These are phyloP conservation scores for Hybos culiciformis DNA, from an alignment of 2,888 invertebrate species.

Conservation along the genomic window DNA sequence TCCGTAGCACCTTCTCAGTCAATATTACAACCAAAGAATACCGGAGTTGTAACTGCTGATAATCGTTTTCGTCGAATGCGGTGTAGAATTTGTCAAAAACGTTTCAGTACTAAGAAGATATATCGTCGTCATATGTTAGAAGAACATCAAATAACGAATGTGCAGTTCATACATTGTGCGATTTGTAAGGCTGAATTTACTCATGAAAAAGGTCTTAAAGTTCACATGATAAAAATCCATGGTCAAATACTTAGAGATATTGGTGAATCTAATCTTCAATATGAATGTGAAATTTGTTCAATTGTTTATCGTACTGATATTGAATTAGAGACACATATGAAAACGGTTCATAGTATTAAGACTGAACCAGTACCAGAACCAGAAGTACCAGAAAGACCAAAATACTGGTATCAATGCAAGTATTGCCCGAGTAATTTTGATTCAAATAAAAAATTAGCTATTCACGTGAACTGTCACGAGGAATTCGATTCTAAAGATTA, in stretches of 20 bases:
- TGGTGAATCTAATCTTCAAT: constrained; percentile 29
- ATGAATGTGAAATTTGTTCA: constrained; percentile 34
- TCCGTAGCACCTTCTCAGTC: not conserved
- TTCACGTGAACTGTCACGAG: constrained; percentile 35
- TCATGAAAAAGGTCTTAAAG: constrained; percentile 35
- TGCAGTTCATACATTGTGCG: constrained; percentile 34
- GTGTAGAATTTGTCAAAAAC: constrained; percentile 33
- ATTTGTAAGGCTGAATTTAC: constrained; percentile 35
- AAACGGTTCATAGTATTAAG: constrained; percentile 25
- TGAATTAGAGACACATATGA: constrained; percentile 30
- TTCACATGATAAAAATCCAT: constrained; percentile 35
- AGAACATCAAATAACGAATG: constrained; percentile 34
- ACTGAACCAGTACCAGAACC: constrained; percentile 7
- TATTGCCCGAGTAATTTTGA: constrained; percentile 36
- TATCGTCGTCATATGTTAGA: constrained; percentile 35
- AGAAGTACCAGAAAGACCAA: constrained; percentile 11
- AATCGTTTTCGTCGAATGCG: constrained; percentile 32
- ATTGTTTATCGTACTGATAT: constrained; percentile 31
- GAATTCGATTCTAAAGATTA: constrained; percentile 35
- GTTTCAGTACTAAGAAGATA: constrained; percentile 34
- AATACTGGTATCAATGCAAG: constrained; percentile 36
- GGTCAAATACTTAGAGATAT: constrained; percentile 29
- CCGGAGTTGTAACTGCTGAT: constrained; percentile 28
- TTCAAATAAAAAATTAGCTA: constrained; percentile 34
- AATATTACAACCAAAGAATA: constrained; percentile 23